Conservation (phyloP, 2,888 invertebrate genomes). For the Cataglyphis rosenhaueri region DNA sequence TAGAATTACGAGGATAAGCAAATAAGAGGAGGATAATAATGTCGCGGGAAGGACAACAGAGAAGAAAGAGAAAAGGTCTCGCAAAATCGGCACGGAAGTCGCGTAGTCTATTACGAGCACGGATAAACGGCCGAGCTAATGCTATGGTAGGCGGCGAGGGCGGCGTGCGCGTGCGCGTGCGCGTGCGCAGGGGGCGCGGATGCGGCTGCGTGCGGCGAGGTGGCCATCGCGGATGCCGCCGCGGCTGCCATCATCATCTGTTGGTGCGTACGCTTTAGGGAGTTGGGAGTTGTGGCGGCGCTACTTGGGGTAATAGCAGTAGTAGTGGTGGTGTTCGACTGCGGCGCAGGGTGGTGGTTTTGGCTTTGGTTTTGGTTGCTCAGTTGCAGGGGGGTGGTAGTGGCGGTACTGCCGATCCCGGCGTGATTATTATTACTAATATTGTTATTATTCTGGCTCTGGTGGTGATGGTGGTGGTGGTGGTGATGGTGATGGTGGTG, state of each 20-base stretch:
- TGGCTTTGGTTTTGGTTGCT: slow-evolving; percentile 84
- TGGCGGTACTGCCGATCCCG: slow-evolving; percentile 81
- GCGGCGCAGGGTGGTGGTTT: slow-evolving; percentile 81
- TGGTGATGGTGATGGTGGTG: slow-evolving; percentile 84
- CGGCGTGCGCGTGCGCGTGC: slow-evolving; percentile 88
- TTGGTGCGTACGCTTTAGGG: slow-evolving; percentile 86
- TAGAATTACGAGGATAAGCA: slow-evolving; percentile 37
- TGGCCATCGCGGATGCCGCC: slow-evolving; percentile 85
- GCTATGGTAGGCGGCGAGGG: slow-evolving; percentile 89
- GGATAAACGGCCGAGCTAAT: slow-evolving; percentile 93
- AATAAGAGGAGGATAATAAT: slow-evolving; percentile 59
- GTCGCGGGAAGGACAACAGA: slow-evolving; percentile 53
- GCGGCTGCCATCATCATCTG: slow-evolving; percentile 86
- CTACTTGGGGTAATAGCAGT: slow-evolving; percentile 84
- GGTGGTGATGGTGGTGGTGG: slow-evolving; percentile 80
- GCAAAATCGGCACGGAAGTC: slow-evolving; percentile 74
- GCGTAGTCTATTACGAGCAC: slow-evolving; percentile 90
- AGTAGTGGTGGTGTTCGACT: slow-evolving; percentile 81
- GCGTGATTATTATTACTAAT: slow-evolving; percentile 78
- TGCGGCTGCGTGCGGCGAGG: slow-evolving; percentile 88
- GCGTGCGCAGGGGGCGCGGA: slow-evolving; percentile 89
- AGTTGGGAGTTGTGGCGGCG: slow-evolving; percentile 86
- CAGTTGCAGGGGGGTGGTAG: slow-evolving; percentile 83
- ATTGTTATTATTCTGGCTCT: slow-evolving; percentile 75
- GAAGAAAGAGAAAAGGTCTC: slow-evolving; percentile 65